Evolutionary conservation across 2,888 invertebrate species (phyloP).

Genomic region (Metalampra italica): DNA sequence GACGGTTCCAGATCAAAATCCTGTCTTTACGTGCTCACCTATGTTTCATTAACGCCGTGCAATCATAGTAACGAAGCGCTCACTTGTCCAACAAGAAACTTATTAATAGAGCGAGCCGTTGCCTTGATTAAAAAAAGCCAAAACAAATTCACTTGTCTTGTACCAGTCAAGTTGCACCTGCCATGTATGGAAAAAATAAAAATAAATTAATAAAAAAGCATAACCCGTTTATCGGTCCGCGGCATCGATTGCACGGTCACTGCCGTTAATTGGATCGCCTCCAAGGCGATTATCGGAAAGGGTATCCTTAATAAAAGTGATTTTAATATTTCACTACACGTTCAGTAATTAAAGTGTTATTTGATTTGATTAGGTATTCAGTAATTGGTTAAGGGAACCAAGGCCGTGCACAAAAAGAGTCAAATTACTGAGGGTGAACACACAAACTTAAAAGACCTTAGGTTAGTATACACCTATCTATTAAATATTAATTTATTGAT

Average conservation of each 20-base stretch:
- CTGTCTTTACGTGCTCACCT: too few species aligned
- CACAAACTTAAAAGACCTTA: too few species aligned
- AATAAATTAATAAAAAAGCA: conserved; percentile 9
- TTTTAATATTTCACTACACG: conserved; percentile 1
- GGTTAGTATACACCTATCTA: too few species aligned
- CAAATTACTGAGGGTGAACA: too few species aligned
- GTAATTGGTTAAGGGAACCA: background rate
- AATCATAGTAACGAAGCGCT: conserved; percentile 7
- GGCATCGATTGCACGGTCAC: conserved; percentile 36
- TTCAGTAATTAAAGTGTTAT: background rate
- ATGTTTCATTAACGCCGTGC: background rate
- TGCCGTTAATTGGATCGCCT: conserved; percentile 33
- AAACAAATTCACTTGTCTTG: conserved; percentile 10
- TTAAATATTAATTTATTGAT: too few species aligned
- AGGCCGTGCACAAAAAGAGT: background rate
- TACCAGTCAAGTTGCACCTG: conserved; percentile 20
- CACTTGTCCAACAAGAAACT: conserved; percentile 5
- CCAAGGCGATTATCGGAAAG: conserved; percentile 14
- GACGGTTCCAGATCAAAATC: too few species aligned
- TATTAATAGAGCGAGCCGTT: conserved; percentile 9
- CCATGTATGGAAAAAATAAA: conserved; percentile 13
- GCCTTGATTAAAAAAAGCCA: conserved; percentile 12
- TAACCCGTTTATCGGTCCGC: conserved; percentile 20
- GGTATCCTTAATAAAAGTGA: conserved; percentile 20
- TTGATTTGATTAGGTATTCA: background rate